Base-by-base conservation (phyloP, 2,113 vertebrate genomes). In the Beaufortia kweichowensis region DNA sequence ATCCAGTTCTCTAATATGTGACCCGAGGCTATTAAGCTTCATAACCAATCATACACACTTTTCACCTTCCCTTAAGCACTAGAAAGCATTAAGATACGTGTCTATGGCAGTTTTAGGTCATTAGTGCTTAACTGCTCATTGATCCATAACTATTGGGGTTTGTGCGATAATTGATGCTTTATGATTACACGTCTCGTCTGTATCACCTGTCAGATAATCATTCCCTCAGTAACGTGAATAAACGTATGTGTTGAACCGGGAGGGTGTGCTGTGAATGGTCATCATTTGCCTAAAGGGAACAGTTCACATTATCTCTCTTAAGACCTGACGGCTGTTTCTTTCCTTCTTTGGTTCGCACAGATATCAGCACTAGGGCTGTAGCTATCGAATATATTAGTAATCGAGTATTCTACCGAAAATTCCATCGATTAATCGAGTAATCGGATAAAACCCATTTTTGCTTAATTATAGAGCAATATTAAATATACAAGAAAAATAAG, bases 221-320 rank as follows among this genome's bases (percentile, higher is more conserved):
- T 73, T 41, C 53, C 61, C 9, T 21, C 39, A 67, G 33, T 46
- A 26, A 56, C 53, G 39, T 62, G 31, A 28, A 8, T 21, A 24
- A 17, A 2, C 4, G 31, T 2, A 11, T 60, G 69, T 53, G 29
- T 55, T 64, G 50, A 57, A 46, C 41, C 50, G 21, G 28, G 39
- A 33, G 17, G 19, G 41, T 61, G 60, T 80, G 9, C 46, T 11
- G 48, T 67, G 78, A 79, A 60, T 48, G 74, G 26, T 67, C 74
- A 76, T 31, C 24, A 80, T 90, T 89, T 90, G 85, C 82, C 87
- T 79, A 89, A 84, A 81, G 86, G 87, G 82, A 77, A 85, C 24
- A 35, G 55, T 80, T 61, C 57, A 64, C 76, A 14, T 81, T 48
- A 70, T 82, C 79, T 77, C 6, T 48, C 26, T 50, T 67, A 21